These are phyloP conservation scores for Amphilophus citrinellus DNA, from an alignment of 2,113 vertebrate species.

Conservation along the genomic window DNA sequence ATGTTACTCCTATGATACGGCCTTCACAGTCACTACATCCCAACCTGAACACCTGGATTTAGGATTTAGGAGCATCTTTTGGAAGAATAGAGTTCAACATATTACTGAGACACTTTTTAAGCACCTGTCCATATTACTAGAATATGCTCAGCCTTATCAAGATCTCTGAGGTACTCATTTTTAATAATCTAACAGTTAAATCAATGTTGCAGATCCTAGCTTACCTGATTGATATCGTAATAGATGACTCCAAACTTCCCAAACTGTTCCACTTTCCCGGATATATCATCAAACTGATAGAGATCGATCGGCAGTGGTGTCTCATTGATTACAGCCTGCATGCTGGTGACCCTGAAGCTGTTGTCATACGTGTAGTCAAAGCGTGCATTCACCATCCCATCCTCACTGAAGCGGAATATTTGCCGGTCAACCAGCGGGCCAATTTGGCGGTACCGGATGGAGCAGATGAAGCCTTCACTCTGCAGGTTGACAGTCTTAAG, in stretches of 20 bases:
- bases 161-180: neutral
- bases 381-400: conserved; percentile 97
- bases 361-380: conserved; percentile 99
- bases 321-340: conserved; percentile 99
- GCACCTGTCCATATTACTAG: no score
- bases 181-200: neutral
- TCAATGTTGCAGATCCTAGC: neutral
- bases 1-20: neutral
- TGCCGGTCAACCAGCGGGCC: conserved; percentile 96
- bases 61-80: no score
- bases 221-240: conserved; percentile 94
- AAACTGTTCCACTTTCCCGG: conserved; percentile 98
- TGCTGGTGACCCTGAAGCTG: conserved; percentile 98
- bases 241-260: conserved; percentile 99
- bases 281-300: conserved; percentile 98
- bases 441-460: conserved; percentile 96
- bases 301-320: conserved; percentile 98
- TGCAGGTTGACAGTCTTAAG: conserved; percentile 98
- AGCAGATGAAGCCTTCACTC: conserved; percentile 98
- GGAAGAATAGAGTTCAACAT: no score
- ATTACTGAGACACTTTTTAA: no score
- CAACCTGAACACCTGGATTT: no score
- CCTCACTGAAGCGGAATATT: conserved; percentile 98
- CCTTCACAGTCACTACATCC: neutral
- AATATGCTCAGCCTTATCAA: no score